A percentile compares a stretch with the other conserved stretches of the same genome.
These are phyloP conservation scores for Ptychobarbus kaznakovi DNA, from an alignment of 2,797 vertebrate genomes.

Conservation along the genomic window DNA sequence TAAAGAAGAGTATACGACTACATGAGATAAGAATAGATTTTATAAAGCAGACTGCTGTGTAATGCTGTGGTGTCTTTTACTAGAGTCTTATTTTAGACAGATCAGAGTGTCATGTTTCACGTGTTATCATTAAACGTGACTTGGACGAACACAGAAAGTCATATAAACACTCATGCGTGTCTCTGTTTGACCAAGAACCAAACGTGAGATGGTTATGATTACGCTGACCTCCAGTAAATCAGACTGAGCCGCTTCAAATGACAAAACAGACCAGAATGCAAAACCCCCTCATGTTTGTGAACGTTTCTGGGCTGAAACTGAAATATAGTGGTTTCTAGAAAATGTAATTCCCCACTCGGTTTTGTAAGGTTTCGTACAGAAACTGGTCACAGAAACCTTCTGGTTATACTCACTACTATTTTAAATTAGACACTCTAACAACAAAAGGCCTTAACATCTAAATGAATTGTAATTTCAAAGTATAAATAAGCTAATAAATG, in stretches of 20 bases:
- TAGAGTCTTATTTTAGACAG: conserved; percentile 32
- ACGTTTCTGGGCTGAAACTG: neutral
- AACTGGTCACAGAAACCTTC: conserved; percentile 16
- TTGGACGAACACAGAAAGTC: conserved; percentile 16
- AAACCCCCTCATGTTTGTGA: neutral
- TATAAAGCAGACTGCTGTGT: conserved; percentile 9
- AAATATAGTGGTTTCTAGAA: neutral
- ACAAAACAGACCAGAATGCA: neutral
- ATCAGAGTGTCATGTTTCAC: conserved; percentile 31
- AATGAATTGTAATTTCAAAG: neutral
- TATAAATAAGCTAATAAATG: conserved; percentile 11
- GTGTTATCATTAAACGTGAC: conserved; percentile 24
- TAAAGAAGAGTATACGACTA: neutral
- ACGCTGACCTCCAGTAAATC: neutral
- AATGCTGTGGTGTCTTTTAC: conserved; percentile 28
- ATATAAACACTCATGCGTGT: conserved; percentile 32
- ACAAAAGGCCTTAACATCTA: neutral
- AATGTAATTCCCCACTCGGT: neutral
- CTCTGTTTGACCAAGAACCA: conserved; percentile 13
- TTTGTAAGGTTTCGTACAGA: conserved; percentile 12
- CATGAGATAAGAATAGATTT: conserved; percentile 41
- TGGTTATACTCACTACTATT: neutral
- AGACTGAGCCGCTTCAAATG: neutral
- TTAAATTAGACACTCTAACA: neutral
- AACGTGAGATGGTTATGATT: neutral